Base-by-base conservation (phyloP, 2,888 invertebrate species). In the Gortyna flavago region DNA sequence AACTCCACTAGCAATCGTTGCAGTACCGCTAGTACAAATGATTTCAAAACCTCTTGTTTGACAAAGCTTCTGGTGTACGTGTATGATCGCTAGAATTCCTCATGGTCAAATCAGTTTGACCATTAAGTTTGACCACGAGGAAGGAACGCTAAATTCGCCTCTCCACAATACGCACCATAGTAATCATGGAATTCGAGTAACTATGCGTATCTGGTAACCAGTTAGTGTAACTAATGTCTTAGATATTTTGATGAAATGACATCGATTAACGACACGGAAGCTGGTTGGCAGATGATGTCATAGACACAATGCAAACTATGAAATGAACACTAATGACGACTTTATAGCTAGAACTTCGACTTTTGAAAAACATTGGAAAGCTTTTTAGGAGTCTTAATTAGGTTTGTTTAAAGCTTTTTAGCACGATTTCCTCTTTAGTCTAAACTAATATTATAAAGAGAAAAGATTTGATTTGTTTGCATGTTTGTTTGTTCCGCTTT, bases 251-350 rank as follows among this genome's bases (percentile, higher is more conserved):
- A 79, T 87, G 73, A 86, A 80, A 74, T 48, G 68, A 57, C 73
- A 16, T 54, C 51, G 61, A 85, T 88, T 87, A 77, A 51, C 13
- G 57, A 69, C 77, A 84, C 80, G 85, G 77, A 79, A 88, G 69
- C 70, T 59, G 65, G 21, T 21, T n/a, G 18, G 25, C 0, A 35
- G 44, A 78, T 69, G 72, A 74, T 65, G 69, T 59, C 69, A 78
- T 54, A 38, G n/a, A 38, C n/a, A 61, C n/a, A 59, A 44, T 11
- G 54, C 68, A 54, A 61, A 68, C 64, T 72, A 80, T 67, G 8
- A 76, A 11, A 64, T 77, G 44, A 35, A 68, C 38, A 73, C 18
- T 25, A 65, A 79, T 72, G 35, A 66, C 13, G 6, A 44, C 54
- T 57, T 25, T 21, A 48, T 67, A 44, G 25, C 21, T 44, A 41